These are phyloP conservation scores for Rousettus leschenaultii DNA, from an alignment of 2,113 vertebrate species.

Conservation along the genomic window DNA sequence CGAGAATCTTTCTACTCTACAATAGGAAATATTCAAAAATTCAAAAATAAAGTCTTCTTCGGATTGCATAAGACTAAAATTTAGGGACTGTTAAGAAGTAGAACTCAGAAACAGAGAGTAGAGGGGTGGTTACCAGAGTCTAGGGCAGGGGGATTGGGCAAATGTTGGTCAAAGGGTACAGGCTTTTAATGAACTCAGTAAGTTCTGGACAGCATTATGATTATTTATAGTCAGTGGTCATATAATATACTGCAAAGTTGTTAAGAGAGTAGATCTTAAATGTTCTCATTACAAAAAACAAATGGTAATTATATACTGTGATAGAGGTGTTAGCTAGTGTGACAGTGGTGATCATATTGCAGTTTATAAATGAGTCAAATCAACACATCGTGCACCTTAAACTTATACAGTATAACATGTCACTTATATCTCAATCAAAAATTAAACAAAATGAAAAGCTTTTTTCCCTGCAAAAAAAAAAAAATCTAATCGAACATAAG, in stretches of 20 bases:
- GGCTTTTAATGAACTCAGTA: not conserved
- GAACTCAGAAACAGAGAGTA: not conserved
- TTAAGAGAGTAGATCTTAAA: not conserved
- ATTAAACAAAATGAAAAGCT: not conserved
- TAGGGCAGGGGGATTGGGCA: not conserved
- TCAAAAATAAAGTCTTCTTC: not conserved
- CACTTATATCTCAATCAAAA: not conserved
- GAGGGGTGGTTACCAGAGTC: not conserved
- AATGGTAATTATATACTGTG: not conserved
- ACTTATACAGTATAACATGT: not conserved
- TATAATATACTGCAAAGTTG: not conserved
- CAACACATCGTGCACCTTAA: not conserved
- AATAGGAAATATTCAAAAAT: not conserved
- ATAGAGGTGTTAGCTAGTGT: not conserved
- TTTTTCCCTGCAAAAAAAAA: not conserved
- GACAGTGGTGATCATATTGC: not conserved
- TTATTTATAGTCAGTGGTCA: not conserved
- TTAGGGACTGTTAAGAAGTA: not conserved
- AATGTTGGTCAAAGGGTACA: not conserved
- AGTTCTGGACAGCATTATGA: not conserved
- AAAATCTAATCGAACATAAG: not conserved
- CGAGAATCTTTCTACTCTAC: not conserved
- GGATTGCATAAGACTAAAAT: not conserved
- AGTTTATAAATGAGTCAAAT: not conserved
- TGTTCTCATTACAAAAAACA: not conserved